Percentiles rank a stretch among this genome's conserved stretches.
These are phyloP conservation scores for Philotrypesis tridentata DNA, from an alignment of 1,140 invertebrate species.

Conservation along the genomic window DNA sequence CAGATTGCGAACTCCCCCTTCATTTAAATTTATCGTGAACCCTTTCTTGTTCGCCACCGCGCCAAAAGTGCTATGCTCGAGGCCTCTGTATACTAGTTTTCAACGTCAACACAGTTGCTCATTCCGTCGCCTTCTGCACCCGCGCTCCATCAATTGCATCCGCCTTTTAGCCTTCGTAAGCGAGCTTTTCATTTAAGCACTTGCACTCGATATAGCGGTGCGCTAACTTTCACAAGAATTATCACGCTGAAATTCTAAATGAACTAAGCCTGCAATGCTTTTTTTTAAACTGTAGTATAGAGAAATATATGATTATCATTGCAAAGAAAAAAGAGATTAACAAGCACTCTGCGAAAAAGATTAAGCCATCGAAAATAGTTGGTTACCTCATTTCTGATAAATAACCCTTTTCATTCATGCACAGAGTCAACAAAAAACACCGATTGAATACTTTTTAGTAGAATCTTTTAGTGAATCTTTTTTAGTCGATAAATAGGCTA, in stretches of 20 bases:
- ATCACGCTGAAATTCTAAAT: background rate
- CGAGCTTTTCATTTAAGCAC: constrained; percentile 21
- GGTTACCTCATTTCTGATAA: no score
- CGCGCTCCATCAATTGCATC: constrained; percentile 13
- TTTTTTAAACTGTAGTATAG: no score
- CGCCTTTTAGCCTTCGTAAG: constrained; percentile 1
- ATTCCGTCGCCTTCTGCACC: background rate
- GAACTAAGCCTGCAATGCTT: no score
- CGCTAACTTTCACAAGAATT: background rate
- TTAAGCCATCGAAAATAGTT: no score
- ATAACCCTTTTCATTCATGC: no score
- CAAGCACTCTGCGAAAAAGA: no score
- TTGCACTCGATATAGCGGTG: background rate
- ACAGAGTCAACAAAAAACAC: no score
- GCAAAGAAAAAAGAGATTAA: no score
- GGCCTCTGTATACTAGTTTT: background rate
- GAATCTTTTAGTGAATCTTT: no score
- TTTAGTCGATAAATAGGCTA: no score
- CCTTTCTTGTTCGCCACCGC: constrained; percentile 57
- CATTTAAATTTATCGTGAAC: constrained; percentile 69
- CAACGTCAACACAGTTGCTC: background rate
- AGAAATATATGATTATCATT: no score
- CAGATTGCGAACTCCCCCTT: constrained; percentile 64
- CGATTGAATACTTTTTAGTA: no score
- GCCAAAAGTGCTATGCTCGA: constrained; percentile 50